phyloP scores from a whole-genome alignment of 2,797 vertebrate species.

The Hydrophis major region DNA sequence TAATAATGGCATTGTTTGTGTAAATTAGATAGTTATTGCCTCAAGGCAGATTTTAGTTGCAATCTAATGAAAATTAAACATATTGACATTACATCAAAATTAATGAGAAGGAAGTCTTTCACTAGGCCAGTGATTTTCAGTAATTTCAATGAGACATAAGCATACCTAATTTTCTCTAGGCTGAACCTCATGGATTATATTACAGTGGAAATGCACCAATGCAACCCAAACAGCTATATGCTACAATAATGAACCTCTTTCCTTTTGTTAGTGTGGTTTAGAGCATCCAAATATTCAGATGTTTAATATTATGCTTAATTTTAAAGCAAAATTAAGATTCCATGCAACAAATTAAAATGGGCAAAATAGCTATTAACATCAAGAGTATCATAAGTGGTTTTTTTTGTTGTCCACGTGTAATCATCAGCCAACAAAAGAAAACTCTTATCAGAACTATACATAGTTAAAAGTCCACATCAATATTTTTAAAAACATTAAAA shows the following conservation, averaged over 20 bases:
- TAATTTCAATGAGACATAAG: neutral
- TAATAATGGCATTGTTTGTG: conserved; percentile 2
- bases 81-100: conserved; percentile 11
- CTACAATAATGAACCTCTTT: neutral
- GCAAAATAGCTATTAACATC: neutral
- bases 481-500: neutral
- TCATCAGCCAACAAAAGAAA: neutral
- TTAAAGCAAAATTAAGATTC: neutral
- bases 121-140: neutral
- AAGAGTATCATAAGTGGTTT: neutral
- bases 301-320: neutral
- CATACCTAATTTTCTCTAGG: neutral
- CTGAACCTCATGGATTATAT: neutral
- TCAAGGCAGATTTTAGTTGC: conserved; percentile 18
- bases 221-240: neutral
- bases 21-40: conserved; percentile 21
- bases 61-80: conserved; percentile 8
- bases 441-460: neutral
- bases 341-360: neutral
- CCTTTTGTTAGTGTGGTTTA: neutral
- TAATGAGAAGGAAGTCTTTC: neutral
- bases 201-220: neutral
- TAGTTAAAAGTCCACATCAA: neutral
- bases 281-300: neutral
- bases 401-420: neutral